phyloP scores from a whole-genome alignment of 2,113 vertebrate species.

The Bos indicus region DNA sequence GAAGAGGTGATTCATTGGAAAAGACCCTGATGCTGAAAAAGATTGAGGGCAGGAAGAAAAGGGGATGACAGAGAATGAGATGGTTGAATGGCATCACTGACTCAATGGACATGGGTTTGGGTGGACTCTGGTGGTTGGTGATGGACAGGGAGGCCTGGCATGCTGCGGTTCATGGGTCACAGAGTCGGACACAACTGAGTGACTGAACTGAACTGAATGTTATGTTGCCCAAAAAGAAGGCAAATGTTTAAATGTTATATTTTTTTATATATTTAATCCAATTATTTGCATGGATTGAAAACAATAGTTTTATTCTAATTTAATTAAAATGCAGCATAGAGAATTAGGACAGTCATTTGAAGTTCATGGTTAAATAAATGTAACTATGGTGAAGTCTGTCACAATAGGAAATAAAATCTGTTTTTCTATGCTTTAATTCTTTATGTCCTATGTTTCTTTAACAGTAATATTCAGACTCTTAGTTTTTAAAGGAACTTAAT shows the following conservation, averaged over 20 bases:
- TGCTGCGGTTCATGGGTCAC: no score
- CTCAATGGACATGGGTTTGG: no score
- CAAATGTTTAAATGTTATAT: neutral
- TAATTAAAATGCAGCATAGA: neutral
- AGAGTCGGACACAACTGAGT: no score
- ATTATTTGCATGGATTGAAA: neutral
- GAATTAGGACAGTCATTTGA: neutral
- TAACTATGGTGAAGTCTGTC: neutral
- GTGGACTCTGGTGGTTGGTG: no score
- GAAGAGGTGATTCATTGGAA: no score
- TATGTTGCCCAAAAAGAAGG: neutral
- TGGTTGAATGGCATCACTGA: no score
- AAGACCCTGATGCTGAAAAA: no score
- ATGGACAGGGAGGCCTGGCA: no score
- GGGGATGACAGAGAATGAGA: no score
- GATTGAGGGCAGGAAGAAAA: no score
- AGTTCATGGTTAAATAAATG: neutral
- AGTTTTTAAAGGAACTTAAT: constrained; percentile 2
- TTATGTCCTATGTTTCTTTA: neutral
- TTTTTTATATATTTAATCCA: neutral
- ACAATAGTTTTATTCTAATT: neutral
- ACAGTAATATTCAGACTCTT: neutral
- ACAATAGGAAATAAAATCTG: neutral
- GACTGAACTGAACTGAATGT: neutral
- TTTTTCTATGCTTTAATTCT: neutral